These are phyloP conservation scores for Mylabris phalerata DNA, from an alignment of 1,140 invertebrate species.

Conservation along the genomic window DNA sequence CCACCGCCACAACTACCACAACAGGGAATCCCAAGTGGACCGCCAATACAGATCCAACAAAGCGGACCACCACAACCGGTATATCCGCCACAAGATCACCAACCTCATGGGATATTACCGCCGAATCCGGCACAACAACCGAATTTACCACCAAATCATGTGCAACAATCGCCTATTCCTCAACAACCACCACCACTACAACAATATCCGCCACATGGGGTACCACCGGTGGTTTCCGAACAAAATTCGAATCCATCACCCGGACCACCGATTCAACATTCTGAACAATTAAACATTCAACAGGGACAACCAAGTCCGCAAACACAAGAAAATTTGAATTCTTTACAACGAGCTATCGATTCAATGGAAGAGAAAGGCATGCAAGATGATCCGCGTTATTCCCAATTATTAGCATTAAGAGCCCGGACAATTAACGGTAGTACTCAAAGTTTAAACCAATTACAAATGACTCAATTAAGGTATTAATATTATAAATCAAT, in stretches of 20 bases:
- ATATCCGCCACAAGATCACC: slow-evolving; percentile 42
- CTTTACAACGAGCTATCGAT: slow-evolving; percentile 78
- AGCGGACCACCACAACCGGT: slow-evolving; percentile 36
- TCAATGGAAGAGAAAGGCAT: slow-evolving; percentile 92
- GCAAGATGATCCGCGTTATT: slow-evolving; percentile 86
- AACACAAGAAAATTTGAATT: slow-evolving; percentile 71
- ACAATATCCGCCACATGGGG: not conserved
- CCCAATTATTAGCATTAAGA: slow-evolving; percentile 73
- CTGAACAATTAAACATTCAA: not conserved
- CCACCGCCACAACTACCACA: slow-evolving; percentile 19
- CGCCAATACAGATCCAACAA: slow-evolving; percentile 34
- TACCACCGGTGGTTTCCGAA: not conserved
- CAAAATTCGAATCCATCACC: not conserved
- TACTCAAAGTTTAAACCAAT: slow-evolving; percentile 55
- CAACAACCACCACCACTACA: slow-evolving; percentile 1
- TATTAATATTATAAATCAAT: slow-evolving; percentile 28
- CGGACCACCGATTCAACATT: not conserved
- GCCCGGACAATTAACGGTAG: slow-evolving; percentile 60
- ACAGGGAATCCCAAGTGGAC: slow-evolving; percentile 39
- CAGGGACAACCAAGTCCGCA: slow-evolving; percentile 34
- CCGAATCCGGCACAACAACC: slow-evolving; percentile 24
- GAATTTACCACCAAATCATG: slow-evolving; percentile 31
- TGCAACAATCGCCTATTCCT: slow-evolving; percentile 8
- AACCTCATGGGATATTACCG: slow-evolving; percentile 28
- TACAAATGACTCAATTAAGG: slow-evolving; percentile 76